These are phyloP conservation scores for Brenthis hecate DNA, from an alignment of 2,888 invertebrate species.

Conservation along the genomic window DNA sequence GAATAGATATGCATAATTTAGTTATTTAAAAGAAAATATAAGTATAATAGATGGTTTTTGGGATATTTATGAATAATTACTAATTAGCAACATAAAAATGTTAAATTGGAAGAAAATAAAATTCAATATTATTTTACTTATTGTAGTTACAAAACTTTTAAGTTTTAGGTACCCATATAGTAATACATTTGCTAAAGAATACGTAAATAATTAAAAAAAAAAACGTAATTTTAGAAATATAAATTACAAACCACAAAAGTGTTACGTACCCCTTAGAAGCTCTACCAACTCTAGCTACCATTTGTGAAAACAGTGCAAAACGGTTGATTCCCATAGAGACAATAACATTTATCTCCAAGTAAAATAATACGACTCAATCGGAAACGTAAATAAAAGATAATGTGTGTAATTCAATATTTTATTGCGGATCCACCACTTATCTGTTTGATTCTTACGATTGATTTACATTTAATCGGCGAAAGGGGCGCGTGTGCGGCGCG, in stretches of 20 bases:
- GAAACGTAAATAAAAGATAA: constrained; percentile 77
- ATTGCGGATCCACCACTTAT: constrained; percentile 66
- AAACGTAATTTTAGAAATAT: no score
- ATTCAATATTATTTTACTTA: no score
- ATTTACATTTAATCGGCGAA: constrained; percentile 63
- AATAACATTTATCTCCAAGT: constrained; percentile 62
- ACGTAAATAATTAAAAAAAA: no score
- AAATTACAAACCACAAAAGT: no score
- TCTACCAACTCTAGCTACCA: constrained; percentile 38
- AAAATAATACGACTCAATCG: constrained; percentile 73
- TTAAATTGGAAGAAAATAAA: no score
- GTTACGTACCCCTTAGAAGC: background rate
- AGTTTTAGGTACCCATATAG: no score
- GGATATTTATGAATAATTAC: no score
- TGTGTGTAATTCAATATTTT: constrained; percentile 73
- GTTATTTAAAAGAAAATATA: no score
- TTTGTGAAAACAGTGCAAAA: constrained; percentile 54
- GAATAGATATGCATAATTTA: background rate
- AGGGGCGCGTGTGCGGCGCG: constrained; percentile 70
- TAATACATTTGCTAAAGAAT: no score
- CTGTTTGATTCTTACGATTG: constrained; percentile 61
- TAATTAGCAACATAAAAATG: no score
- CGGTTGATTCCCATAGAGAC: constrained; percentile 54
- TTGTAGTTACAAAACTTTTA: no score
- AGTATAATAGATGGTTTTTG: no score